Percentiles rank a stretch among this genome's conserved stretches.
These are phyloP conservation scores for Drosophila demipolita DNA, from an alignment of 2,888 invertebrate genomes.

Conservation along the genomic window DNA sequence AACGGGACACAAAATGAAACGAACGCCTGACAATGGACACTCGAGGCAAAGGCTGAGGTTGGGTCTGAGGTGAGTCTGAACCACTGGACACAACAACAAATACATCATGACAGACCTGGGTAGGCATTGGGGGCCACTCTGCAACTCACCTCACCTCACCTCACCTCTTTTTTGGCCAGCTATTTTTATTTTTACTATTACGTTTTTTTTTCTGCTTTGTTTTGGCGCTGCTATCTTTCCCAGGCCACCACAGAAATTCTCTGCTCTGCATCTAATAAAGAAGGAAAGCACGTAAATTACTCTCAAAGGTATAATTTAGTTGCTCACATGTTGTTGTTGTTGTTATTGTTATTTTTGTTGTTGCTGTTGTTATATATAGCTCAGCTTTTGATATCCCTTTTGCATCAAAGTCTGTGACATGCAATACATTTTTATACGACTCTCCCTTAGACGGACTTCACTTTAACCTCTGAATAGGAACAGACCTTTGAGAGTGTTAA, in stretches of 20 bases:
- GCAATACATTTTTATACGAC: constrained; percentile 38
- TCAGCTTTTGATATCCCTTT: constrained; percentile 53
- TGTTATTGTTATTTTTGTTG: constrained; percentile 12
- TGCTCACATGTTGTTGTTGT: constrained; percentile 55
- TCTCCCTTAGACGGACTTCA: constrained; percentile 20
- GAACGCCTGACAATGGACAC: constrained; percentile 32
- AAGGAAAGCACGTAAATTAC: constrained; percentile 81
- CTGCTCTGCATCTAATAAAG: constrained; percentile 69
- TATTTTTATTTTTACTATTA: neutral
- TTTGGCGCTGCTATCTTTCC: constrained; percentile 33
- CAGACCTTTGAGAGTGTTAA: neutral
- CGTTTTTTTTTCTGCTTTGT: constrained; percentile 11
- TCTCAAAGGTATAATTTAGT: constrained; percentile 81
- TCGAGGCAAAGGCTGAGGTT: constrained; percentile 29
- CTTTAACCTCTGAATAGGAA: constrained; percentile 16
- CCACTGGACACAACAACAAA: constrained; percentile 51
- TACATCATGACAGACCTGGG: constrained; percentile 64
- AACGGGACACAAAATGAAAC: constrained; percentile 43
- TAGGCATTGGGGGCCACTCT: constrained; percentile 1
- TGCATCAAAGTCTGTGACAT: constrained; percentile 59
- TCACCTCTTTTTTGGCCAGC: constrained; percentile 11
- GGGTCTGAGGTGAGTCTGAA: constrained; percentile 53
- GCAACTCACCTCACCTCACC: constrained; percentile 32
- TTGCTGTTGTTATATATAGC: constrained; percentile 7
- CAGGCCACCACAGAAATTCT: constrained; percentile 10